Evolutionary conservation across 2,113 vertebrate species (phyloP).

Genomic region (Prunella fulvescens): DNA sequence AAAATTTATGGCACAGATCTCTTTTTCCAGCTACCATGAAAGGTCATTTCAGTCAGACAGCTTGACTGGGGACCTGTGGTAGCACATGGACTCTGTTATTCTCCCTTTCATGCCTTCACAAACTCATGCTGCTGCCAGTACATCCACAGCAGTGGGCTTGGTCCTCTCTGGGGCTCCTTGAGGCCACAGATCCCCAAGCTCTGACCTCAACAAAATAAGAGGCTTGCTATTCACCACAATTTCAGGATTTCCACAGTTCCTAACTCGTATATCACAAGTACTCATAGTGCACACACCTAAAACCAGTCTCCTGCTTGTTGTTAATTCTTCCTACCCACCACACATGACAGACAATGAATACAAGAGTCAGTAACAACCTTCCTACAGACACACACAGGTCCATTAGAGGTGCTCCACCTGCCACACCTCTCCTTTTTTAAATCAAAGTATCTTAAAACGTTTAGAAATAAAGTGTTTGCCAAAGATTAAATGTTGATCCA

Average conservation of each 20-base stretch:
- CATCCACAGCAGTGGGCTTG: background rate
- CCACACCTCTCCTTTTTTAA: background rate
- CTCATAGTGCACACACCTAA: background rate
- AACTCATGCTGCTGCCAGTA: background rate
- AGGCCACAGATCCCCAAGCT: background rate
- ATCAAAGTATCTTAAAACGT: background rate
- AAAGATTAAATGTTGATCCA: background rate
- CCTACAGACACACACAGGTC: background rate
- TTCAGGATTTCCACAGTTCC: background rate
- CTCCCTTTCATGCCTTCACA: background rate
- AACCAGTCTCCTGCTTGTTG: background rate
- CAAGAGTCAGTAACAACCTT: background rate
- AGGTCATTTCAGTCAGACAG: background rate
- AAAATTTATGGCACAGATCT: background rate
- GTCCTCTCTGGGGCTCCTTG: background rate
- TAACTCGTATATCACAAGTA: background rate
- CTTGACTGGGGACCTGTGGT: background rate
- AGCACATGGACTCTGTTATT: background rate
- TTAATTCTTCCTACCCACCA: background rate
- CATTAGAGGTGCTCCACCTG: background rate
- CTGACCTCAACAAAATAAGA: background rate
- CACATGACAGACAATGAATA: accelerated
- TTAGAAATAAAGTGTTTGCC: background rate
- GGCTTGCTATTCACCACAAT: background rate
- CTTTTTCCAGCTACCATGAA: background rate